These are phyloP conservation scores for Leptinotarsa haldemani DNA, from an alignment of 2,888 invertebrate species.

Conservation along the genomic window DNA sequence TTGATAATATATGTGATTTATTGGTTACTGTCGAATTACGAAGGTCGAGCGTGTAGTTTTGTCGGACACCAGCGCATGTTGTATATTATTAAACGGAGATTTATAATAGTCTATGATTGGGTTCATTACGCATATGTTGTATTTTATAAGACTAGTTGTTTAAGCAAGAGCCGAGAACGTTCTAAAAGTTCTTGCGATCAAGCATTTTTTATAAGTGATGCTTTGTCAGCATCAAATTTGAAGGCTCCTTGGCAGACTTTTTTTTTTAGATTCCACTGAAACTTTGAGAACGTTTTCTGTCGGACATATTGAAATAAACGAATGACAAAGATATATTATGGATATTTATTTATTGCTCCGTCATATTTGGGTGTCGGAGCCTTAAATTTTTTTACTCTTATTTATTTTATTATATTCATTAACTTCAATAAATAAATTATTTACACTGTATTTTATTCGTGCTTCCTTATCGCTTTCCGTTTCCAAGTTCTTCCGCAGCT, in stretches of 20 bases:
- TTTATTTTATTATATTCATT: slow-evolving; percentile 47
- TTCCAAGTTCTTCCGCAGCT: background rate
- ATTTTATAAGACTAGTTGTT: slow-evolving; percentile 43
- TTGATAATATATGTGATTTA: background rate
- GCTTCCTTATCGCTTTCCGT: background rate
- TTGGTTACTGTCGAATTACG: background rate
- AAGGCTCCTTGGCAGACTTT: background rate
- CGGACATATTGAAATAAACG: background rate
- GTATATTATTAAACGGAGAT: slow-evolving; percentile 42
- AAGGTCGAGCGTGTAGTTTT: background rate
- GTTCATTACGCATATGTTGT: slow-evolving; percentile 39
- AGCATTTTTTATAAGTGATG: no score
- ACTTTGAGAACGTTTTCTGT: slow-evolving; percentile 1
- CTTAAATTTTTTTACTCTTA: slow-evolving; percentile 41
- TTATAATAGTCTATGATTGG: slow-evolving; percentile 39
- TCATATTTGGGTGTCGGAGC: slow-evolving; percentile 6
- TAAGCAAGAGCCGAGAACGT: slow-evolving; percentile 31
- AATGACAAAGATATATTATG: slow-evolving; percentile 17
- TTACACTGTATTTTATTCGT: slow-evolving; percentile 31
- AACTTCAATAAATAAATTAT: slow-evolving; percentile 47
- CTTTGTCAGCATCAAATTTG: background rate
- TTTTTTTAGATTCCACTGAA: background rate
- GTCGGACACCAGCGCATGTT: slow-evolving; percentile 29
- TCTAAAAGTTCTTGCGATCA: background rate
- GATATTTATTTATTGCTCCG: slow-evolving; percentile 33